Percentiles rank a stretch among this genome's conserved stretches.
phyloP scores from a whole-genome alignment of 2,113 vertebrate genomes.

The Heteronetta atricapilla region DNA sequence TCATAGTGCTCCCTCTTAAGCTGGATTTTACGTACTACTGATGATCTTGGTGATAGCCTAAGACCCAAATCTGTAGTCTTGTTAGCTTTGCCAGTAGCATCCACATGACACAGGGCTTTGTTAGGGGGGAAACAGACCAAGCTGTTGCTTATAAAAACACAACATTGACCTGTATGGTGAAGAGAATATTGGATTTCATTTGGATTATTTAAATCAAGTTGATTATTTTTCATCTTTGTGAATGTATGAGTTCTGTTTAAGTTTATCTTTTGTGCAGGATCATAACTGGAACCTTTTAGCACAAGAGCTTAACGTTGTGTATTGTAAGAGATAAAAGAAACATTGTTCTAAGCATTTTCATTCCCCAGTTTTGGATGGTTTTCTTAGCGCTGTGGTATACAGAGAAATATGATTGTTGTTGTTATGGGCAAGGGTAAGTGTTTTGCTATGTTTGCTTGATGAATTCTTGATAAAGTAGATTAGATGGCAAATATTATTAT shows the following conservation, averaged over 20 bases:
- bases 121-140: not conserved
- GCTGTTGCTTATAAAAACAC: not conserved
- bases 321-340: not conserved
- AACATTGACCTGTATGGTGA: not conserved
- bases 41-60: slow-evolving; percentile 20
- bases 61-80: not conserved
- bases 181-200: not conserved
- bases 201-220: not conserved
- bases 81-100: not conserved
- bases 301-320: not conserved
- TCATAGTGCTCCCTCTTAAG: not conserved
- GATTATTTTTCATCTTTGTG: not conserved
- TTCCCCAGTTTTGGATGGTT: not conserved
- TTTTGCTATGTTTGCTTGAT: not conserved
- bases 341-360: not conserved
- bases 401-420: not conserved
- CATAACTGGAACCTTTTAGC: not conserved
- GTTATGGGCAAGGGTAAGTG: not conserved
- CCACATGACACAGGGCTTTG: not conserved
- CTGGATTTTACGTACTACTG: not conserved
- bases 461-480: not conserved
- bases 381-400: not conserved
- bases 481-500: not conserved
- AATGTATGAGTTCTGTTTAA: not conserved
- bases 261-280: not conserved